These are phyloP conservation scores for Semotilus atromaculatus DNA, from an alignment of 2,797 vertebrate genomes.

Conservation along the genomic window DNA sequence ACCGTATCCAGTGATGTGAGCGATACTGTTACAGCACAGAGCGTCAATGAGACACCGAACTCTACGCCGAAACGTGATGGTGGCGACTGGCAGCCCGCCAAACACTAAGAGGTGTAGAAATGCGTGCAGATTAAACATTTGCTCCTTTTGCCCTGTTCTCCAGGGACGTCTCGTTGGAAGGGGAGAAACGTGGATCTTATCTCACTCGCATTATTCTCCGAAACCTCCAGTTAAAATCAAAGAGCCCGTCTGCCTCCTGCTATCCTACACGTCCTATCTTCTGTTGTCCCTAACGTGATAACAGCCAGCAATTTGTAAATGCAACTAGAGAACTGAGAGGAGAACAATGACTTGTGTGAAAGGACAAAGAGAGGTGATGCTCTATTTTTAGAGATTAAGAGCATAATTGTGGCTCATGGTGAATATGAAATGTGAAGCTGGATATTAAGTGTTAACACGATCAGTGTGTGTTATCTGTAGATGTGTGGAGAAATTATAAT, in stretches of 20 bases:
- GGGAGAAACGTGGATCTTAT: constrained; percentile 41
- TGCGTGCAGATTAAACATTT: constrained; percentile 41
- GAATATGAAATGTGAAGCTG: not conserved
- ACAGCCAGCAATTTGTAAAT: constrained; percentile 47
- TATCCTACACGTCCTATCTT: constrained; percentile 33
- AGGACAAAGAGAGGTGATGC: constrained; percentile 33
- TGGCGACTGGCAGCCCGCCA: constrained; percentile 40
- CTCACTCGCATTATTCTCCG: constrained; percentile 42
- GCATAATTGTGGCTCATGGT: not conserved
- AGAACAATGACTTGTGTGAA: constrained; percentile 38
- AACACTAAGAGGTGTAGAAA: constrained; percentile 48
- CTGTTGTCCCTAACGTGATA: constrained; percentile 36
- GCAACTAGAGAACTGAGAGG: constrained; percentile 22
- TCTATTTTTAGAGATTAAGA: constrained; percentile 3
- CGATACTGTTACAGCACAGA: constrained; percentile 10
- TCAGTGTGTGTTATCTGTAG: not conserved
- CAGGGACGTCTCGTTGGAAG: constrained; percentile 19
- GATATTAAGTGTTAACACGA: not conserved
- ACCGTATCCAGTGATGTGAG: constrained; percentile 38
- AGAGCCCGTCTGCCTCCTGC: constrained; percentile 41
- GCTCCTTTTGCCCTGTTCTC: constrained; percentile 41
- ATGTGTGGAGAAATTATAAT: not conserved
- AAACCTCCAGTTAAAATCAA: constrained; percentile 47
- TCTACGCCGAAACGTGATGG: not conserved
- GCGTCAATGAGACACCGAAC: constrained; percentile 1